Percentiles rank a stretch among this genome's conserved stretches.
Conservation (phyloP, 2,113 vertebrate genomes). For the Salvator merianae region DNA sequence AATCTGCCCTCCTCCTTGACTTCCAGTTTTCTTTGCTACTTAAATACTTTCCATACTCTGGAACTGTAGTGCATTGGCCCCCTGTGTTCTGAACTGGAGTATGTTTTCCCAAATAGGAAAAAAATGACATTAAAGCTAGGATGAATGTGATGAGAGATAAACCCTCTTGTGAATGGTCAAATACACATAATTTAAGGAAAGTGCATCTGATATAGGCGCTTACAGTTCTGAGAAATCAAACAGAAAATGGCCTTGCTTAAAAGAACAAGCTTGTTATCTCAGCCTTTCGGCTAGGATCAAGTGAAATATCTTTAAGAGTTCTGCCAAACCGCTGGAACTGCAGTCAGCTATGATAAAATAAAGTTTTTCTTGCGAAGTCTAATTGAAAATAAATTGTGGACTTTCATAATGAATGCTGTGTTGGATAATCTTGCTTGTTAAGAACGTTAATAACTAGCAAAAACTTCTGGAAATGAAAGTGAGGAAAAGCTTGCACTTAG, state of each 20-base stretch:
- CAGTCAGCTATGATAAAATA: not conserved
- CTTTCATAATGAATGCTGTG: slow-evolving; percentile 63
- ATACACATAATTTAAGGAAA: not conserved
- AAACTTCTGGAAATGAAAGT: slow-evolving; percentile 45
- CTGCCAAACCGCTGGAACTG: not conserved
- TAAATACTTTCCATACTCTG: not conserved
- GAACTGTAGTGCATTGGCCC: not conserved
- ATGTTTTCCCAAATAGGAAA: too few relatives aligned
- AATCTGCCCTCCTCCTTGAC: not conserved
- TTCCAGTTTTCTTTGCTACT: not conserved
- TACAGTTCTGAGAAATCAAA: not conserved
- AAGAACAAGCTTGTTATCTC: too few relatives aligned
- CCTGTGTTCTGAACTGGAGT: not conserved
- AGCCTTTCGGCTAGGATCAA: too few relatives aligned
- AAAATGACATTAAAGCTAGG: not conserved
- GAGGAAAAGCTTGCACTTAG: too few relatives aligned
- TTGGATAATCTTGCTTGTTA: not conserved
- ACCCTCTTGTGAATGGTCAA: not conserved
- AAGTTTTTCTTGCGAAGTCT: not conserved
- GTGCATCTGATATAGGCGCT: not conserved
- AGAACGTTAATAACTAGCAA: slow-evolving; percentile 59
- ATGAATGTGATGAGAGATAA: not conserved
- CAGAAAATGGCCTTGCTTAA: not conserved
- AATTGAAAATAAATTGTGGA: not conserved
- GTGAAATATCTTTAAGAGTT: too few relatives aligned